Conservation (phyloP, 2,113 vertebrate genomes). For the Uria aalge region DNA sequence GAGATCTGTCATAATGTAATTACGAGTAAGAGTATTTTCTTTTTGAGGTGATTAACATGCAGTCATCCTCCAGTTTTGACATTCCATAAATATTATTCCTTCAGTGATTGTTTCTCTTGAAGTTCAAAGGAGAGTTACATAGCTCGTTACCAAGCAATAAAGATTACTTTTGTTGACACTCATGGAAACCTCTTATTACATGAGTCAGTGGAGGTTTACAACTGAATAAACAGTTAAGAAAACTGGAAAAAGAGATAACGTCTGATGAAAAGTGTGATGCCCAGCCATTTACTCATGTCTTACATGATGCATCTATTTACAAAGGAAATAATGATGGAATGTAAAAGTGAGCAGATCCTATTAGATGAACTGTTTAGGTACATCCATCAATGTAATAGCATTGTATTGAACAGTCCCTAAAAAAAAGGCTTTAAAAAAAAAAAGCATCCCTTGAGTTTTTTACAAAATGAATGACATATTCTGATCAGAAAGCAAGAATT, state of each 20-base stretch:
- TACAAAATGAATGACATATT: not conserved
- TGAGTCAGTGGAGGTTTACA: constrained; percentile 71
- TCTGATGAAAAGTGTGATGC: constrained; percentile 30
- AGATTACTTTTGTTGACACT: constrained; percentile 65
- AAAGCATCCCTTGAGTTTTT: not conserved
- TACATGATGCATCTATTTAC: constrained; percentile 36
- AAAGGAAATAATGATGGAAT: constrained; percentile 28
- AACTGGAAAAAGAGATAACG: constrained; percentile 66
- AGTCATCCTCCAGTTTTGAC: constrained; percentile 54
- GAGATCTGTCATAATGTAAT: constrained; percentile 12
- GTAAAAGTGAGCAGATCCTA: not conserved
- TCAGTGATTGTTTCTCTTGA: constrained; percentile 51
- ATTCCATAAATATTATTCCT: constrained; percentile 58
- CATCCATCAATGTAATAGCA: not conserved
- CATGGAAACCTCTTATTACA: constrained; percentile 69
- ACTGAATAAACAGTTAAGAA: constrained; percentile 70
- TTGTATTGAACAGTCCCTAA: not conserved
- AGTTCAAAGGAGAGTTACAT: constrained; percentile 37
- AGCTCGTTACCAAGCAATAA: constrained; percentile 61
- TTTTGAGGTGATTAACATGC: constrained; percentile 41
- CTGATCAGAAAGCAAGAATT: not conserved
- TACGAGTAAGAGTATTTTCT: constrained; percentile 33
- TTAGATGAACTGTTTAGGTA: not conserved
- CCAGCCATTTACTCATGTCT: constrained; percentile 41
- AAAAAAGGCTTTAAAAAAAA: not conserved